Base-by-base conservation (phyloP, 2,797 vertebrate genomes). In the Epinephelus awoara region DNA sequence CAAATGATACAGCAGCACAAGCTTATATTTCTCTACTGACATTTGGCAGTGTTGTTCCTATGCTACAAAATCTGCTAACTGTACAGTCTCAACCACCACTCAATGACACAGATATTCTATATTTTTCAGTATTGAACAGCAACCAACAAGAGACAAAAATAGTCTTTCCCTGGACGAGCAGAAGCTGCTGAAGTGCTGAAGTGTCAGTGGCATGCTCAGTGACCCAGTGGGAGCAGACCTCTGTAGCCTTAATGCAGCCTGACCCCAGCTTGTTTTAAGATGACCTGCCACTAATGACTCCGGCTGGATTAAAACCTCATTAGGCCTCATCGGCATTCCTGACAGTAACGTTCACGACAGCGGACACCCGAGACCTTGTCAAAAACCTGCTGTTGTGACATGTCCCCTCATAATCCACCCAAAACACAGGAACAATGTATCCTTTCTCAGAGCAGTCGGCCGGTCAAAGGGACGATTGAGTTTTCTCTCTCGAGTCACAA, bases 351-450 rank as follows among this genome's bases (percentile, higher is more conserved):
- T 90, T 86, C 87, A 89, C 87, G 94, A 93, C 93, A 94, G 95
- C 88, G 66, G 91, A 93, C 95, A 93, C 93, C 89, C 79, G 69
- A 23, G 71, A 92, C 92, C 92, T 85, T 72, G 90, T 92, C 94
- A 92, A 88, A 90, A 75, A 87, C 88, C 94, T 90, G 90, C 90
- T 93, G 90, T 96, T 96, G 94, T 96, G 96, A 97, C 95, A 96
- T 92, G 91, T 94, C 89, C 62, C 55, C 74, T 83, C 85, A 85
- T 91, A 93, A 94, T 94, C 92, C 85, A 86, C 80, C 86, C 90
- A 90, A 92, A 93, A 93, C 90, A 93, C 69, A 70, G 72, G 70
- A 85, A 93, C 90, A 89, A 91, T 87, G 83, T 61, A 50, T 80
- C 77, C 79, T 85, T 89, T 88, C 75, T 90, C 72, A 27, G 72